phyloP scores from a whole-genome alignment of 2,888 invertebrate genomes.

The Agrochola lota region DNA sequence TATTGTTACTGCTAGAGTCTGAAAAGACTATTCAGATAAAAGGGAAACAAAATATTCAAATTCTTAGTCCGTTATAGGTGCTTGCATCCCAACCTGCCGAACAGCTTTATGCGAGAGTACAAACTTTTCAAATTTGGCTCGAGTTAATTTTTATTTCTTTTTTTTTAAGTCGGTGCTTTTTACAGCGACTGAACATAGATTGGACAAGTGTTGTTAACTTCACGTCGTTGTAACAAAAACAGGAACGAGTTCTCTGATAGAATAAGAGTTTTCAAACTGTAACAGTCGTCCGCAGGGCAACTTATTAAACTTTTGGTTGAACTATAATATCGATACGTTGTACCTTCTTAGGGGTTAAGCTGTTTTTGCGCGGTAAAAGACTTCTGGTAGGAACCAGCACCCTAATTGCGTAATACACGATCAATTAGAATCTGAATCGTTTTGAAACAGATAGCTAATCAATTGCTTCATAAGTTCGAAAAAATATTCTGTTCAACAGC shows the following conservation, averaged over 20 bases:
- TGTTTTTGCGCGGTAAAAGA: background rate
- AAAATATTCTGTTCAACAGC: too few species aligned
- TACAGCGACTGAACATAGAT: constrained; percentile 55
- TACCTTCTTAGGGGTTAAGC: background rate
- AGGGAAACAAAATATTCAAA: constrained; percentile 58
- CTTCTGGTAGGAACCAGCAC: too few species aligned
- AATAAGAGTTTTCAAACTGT: constrained; percentile 78
- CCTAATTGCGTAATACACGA: too few species aligned
- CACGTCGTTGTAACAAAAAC: constrained; percentile 69
- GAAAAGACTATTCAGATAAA: constrained; percentile 33
- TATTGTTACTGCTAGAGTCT: constrained; percentile 56
- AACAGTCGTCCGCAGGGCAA: constrained; percentile 68
- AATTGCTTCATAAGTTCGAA: too few species aligned
- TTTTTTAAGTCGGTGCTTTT: constrained; percentile 58
- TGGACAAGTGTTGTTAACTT: constrained; percentile 70
- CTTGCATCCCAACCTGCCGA: constrained; percentile 39
- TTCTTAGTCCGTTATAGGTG: constrained; percentile 42
- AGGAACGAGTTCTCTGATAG: constrained; percentile 72
- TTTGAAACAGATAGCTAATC: too few species aligned
- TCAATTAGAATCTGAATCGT: too few species aligned
- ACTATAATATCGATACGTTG: constrained; percentile 51
- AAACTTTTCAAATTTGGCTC: constrained; percentile 59
- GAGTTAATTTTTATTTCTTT: constrained; percentile 55
- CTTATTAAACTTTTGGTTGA: constrained; percentile 73
- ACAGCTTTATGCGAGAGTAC: constrained; percentile 37